These are phyloP conservation scores for Brachionus rubens DNA, from an alignment of 1,140 invertebrate species.

Conservation along the genomic window DNA sequence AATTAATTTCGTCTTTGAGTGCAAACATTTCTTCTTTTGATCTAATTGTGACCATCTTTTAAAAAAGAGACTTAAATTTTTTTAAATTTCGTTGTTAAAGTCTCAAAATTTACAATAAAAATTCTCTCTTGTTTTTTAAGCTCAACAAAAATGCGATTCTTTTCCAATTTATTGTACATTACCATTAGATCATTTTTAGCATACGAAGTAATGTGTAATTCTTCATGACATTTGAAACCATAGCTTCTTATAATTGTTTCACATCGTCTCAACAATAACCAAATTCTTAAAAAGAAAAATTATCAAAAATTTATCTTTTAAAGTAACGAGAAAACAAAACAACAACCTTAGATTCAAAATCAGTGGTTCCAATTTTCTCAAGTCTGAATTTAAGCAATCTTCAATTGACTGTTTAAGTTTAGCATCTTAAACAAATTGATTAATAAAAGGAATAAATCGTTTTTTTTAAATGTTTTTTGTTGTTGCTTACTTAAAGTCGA, in stretches of 20 bases:
- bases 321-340: neutral
- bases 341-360: conserved; percentile 23
- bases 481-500: neutral
- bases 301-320: neutral
- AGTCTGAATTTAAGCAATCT: conserved; percentile 11
- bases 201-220: conserved; percentile 14
- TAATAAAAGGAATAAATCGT: neutral
- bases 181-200: neutral
- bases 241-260: conserved; percentile 6
- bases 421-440: neutral
- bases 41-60: conserved; percentile 12
- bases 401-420: conserved; percentile 19
- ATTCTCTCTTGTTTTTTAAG: conserved; percentile 38
- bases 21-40: neutral
- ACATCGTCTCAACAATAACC: conserved; percentile 29
- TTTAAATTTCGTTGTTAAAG: neutral
- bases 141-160: conserved; percentile 16
- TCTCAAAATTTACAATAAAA: conserved; percentile 10
- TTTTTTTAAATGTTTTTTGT: neutral
- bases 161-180: conserved; percentile 22
- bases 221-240: conserved; percentile 27
- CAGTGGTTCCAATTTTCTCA: conserved; percentile 2
- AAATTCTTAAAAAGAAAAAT: neutral
- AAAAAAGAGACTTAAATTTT: neutral
- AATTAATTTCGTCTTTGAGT: conserved; percentile 1